These are phyloP conservation scores for Mimachlamys varia DNA, from an alignment of 2,888 invertebrate species.

Conservation along the genomic window DNA sequence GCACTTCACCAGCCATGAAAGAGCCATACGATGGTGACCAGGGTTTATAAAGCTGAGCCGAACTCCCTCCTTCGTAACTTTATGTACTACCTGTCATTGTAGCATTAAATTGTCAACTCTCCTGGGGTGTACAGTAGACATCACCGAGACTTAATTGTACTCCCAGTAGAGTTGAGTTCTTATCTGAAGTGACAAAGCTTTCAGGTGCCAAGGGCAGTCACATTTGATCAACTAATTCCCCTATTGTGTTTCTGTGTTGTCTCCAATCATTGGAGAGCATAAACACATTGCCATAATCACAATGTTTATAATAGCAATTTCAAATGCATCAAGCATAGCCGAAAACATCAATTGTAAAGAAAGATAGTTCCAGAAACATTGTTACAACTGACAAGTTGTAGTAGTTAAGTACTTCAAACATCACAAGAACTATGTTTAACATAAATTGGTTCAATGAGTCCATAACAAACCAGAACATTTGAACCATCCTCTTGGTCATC, in stretches of 20 bases:
- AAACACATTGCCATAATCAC: too few relatives aligned
- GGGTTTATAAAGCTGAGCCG: not conserved
- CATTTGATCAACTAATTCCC: not conserved
- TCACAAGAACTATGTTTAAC: too few relatives aligned
- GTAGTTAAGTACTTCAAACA: too few relatives aligned
- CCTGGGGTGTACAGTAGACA: not conserved
- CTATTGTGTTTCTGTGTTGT: not conserved
- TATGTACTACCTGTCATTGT: not conserved
- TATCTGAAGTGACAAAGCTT: not conserved
- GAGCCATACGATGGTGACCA: not conserved
- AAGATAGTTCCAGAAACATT: too few relatives aligned
- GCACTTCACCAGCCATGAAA: constrained; percentile 1
- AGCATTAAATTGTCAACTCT: not conserved
- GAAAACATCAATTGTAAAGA: too few relatives aligned
- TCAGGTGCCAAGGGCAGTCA: constrained; percentile 2
- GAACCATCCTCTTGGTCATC: too few relatives aligned
- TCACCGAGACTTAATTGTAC: constrained; percentile 6
- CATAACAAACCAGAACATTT: too few relatives aligned
- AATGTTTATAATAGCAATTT: too few relatives aligned
- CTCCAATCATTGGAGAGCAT: not conserved
- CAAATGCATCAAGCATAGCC: too few relatives aligned
- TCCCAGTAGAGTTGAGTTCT: not conserved
- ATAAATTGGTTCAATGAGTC: not conserved
- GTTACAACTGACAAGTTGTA: too few relatives aligned
- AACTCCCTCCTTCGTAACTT: not conserved